phyloP scores from a whole-genome alignment of 2,797 vertebrate species.

The Nannoperca obscura region DNA sequence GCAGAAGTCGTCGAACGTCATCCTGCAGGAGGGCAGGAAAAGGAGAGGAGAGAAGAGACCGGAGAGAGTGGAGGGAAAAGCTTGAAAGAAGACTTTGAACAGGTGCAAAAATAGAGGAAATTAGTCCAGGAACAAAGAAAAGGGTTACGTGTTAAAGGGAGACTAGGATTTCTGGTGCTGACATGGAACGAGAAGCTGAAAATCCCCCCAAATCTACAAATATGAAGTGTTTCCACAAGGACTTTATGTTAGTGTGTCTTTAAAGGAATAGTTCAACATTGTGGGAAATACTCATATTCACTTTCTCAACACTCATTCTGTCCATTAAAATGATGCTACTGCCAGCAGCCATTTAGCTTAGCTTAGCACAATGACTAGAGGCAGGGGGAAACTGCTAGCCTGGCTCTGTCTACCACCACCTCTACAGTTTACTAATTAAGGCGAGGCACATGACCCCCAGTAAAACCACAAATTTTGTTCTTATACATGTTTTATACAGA shows the following conservation, averaged over 20 bases:
- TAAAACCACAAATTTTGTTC: no score
- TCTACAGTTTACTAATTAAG: no score
- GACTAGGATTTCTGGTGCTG: conserved; percentile 6
- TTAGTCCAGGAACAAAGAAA: conserved; percentile 62
- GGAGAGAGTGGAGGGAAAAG: conserved; percentile 57
- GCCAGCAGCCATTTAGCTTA: no score
- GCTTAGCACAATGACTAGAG: no score
- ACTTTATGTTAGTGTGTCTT: not conserved
- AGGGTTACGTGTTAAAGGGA: conserved; percentile 32
- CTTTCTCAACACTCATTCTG: not conserved
- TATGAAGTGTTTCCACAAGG: not conserved
- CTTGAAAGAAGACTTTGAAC: conserved; percentile 55
- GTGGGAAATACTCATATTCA: not conserved
- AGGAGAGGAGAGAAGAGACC: conserved; percentile 51
- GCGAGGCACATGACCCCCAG: no score
- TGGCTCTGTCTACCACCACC: no score
- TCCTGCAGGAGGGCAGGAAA: conserved; percentile 76
- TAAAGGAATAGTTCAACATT: not conserved
- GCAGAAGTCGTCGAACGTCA: conserved; percentile 97
- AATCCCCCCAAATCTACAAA: not conserved
- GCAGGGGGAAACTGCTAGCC: no score
- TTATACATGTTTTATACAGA: no score
- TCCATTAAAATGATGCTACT: no score
- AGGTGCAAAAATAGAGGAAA: conserved; percentile 59
- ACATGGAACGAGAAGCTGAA: conserved; percentile 11